Evolutionary conservation across 2,888 invertebrate species (phyloP).

Genomic region (Bugulina stolonifera): DNA sequence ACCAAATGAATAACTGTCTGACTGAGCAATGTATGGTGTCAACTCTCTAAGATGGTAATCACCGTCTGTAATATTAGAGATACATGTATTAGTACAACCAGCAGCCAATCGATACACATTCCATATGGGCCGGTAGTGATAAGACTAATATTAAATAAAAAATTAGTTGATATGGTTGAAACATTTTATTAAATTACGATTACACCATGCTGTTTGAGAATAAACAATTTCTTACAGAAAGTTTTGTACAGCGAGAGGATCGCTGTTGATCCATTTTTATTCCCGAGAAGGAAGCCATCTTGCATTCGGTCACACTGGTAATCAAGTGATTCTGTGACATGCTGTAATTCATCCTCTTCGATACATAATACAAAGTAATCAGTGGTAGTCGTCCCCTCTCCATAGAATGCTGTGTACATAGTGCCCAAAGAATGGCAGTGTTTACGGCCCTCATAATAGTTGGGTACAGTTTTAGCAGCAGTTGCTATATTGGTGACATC

Average conservation of each 20-base stretch:
- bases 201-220: too few species aligned
- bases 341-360: not conserved
- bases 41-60: not conserved
- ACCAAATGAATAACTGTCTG: not conserved
- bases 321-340: not conserved
- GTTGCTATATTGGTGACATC: not conserved
- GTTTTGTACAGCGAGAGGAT: not conserved
- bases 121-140: too few species aligned
- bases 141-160: too few species aligned
- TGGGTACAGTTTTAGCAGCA: not conserved
- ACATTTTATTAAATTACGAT: too few species aligned
- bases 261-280: not conserved
- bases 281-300: not conserved
- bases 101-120: too few species aligned
- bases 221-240: not conserved
- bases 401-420: not conserved
- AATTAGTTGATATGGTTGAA: too few species aligned
- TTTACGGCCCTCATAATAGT: not conserved
- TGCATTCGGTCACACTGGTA: not conserved
- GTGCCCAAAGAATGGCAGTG: not conserved
- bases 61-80: not conserved
- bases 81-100: too few species aligned
- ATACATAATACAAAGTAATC: not conserved
- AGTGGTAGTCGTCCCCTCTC: not conserved
- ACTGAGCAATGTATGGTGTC: not conserved